phyloP scores from a whole-genome alignment of 2,888 invertebrate genomes.

The Temnothorax rugatulus region DNA sequence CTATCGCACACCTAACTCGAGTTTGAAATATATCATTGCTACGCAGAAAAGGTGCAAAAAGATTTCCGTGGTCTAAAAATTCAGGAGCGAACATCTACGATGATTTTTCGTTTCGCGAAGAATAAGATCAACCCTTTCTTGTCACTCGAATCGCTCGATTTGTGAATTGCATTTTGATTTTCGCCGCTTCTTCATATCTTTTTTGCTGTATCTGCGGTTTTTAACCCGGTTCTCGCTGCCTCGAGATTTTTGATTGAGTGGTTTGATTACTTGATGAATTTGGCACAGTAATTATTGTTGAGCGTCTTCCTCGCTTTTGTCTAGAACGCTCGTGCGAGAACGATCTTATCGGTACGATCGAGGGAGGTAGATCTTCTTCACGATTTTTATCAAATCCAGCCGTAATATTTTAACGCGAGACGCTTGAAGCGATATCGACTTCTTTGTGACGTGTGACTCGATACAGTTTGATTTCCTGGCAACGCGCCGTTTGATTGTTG shows the following conservation, averaged over 20 bases:
- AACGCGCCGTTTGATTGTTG: constrained; percentile 28
- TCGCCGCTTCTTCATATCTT: neutral
- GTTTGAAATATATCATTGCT: neutral
- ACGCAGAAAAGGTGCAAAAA: neutral
- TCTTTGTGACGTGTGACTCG: neutral
- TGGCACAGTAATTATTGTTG: constrained; percentile 78
- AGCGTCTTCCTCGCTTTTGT: constrained; percentile 63
- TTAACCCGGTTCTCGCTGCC: constrained; percentile 23
- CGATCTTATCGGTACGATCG: constrained; percentile 44
- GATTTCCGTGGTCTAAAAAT: neutral
- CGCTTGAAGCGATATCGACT: constrained; percentile 27
- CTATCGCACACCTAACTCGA: neutral
- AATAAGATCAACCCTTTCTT: constrained; percentile 29
- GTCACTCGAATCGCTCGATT: constrained; percentile 32
- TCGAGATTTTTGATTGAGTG: constrained; percentile 58
- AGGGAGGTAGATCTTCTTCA: constrained; percentile 47
- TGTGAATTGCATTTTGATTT: constrained; percentile 36
- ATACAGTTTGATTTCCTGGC: constrained; percentile 20
- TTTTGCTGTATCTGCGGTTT: neutral
- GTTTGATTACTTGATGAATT: constrained; percentile 68
- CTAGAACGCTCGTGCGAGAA: constrained; percentile 48
- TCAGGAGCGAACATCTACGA: neutral
- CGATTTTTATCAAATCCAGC: constrained; percentile 33
- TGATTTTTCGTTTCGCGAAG: neutral
- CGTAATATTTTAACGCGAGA: constrained; percentile 16